phyloP scores from a whole-genome alignment of 2,888 invertebrate species.

The Drosophila sordidapex region DNA sequence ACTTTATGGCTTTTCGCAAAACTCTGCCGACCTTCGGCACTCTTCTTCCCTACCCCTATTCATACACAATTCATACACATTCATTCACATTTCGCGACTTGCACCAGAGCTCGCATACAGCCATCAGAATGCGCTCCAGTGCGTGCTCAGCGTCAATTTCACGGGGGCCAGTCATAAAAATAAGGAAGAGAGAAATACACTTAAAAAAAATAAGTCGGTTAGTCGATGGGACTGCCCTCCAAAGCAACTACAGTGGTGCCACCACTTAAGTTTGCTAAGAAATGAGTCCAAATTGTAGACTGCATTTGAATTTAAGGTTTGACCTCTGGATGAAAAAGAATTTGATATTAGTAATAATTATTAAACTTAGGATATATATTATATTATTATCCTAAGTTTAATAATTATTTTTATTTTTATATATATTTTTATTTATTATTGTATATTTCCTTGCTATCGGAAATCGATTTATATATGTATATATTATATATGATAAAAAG shows the following conservation, averaged over 20 bases:
- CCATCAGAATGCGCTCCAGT: constrained; percentile 67
- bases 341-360: not conserved
- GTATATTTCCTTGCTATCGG: not conserved
- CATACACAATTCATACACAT: not conserved
- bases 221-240: constrained; percentile 29
- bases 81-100: constrained; percentile 1
- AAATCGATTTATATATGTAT: not conserved
- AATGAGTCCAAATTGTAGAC: not conserved
- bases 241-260: constrained; percentile 31
- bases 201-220: constrained; percentile 64
- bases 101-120: constrained; percentile 44
- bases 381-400: too few relatives aligned
- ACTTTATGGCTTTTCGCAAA: constrained; percentile 61
- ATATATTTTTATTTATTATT: too few relatives aligned
- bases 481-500: rapidly evolving
- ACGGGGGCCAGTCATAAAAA: constrained; percentile 76
- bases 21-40: not conserved
- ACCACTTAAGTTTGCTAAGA: not conserved
- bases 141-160: constrained; percentile 76
- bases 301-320: not conserved
- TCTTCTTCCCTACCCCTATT: not conserved
- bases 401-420: too few relatives aligned
- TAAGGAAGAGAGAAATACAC: constrained; percentile 80
- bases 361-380: too few relatives aligned
- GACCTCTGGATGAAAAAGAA: not conserved